phyloP scores from a whole-genome alignment of 2,888 invertebrate species.

The Nymphalis urticae region DNA sequence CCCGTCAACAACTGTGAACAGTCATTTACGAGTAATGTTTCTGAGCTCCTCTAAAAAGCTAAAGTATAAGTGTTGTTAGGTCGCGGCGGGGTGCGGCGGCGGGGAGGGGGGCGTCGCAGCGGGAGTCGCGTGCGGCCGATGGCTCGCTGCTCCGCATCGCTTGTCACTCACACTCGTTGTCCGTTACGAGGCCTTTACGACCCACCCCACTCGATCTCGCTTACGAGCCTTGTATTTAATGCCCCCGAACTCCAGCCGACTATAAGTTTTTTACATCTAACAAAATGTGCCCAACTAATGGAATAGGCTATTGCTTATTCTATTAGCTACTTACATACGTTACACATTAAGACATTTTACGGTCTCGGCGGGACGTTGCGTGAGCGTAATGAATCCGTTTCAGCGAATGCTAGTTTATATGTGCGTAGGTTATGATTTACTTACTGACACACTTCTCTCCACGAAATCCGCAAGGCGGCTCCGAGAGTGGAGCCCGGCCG shows the following conservation, averaged over 20 bases:
- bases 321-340: conserved; percentile 52
- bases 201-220: conserved; percentile 54
- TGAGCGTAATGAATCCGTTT: background rate
- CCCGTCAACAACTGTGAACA: background rate
- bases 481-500: conserved; percentile 89
- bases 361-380: background rate
- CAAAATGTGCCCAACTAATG: conserved; percentile 48
- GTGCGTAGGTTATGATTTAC: conserved; percentile 56
- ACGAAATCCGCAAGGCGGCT: conserved; percentile 94
- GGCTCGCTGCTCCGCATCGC: conserved; percentile 48
- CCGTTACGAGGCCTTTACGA: conserved; percentile 65
- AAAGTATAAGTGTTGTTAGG: conserved; percentile 26
- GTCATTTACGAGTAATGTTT: conserved; percentile 12
- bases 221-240: conserved; percentile 69
- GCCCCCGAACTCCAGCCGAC: conserved; percentile 52
- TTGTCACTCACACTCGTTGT: conserved; percentile 54
- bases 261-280: conserved; percentile 62
- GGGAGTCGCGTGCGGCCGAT: conserved; percentile 64
- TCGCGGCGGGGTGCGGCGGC: conserved; percentile 40
- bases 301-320: conserved; percentile 56
- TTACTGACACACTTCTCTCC: conserved; percentile 95
- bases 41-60: conserved; percentile 27
- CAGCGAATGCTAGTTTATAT: background rate
- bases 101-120: conserved; percentile 62
- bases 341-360: conserved; percentile 2